A percentile compares a stretch with the other conserved stretches of the same genome.
Evolutionary conservation across 2,888 invertebrate genomes (phyloP).

Genomic region (Pachliopta kotzebuea): DNA sequence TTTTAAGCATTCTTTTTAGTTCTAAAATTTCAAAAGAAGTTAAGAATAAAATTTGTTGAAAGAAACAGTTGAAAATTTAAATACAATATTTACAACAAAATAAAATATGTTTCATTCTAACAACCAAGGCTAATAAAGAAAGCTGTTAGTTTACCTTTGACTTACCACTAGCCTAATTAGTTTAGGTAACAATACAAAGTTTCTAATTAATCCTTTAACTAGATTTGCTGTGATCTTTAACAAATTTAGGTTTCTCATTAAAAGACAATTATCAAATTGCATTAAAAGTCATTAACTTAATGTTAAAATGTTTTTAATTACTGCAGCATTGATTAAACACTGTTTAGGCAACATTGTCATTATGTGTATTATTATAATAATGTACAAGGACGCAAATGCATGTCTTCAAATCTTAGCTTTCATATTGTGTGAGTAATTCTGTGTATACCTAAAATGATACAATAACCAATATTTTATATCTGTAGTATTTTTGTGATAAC

Average conservation of each 20-base stretch:
- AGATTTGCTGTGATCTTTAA: constrained; percentile 1
- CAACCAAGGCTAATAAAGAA: background rate
- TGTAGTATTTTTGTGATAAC: too few relatives aligned
- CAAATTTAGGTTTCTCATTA: background rate
- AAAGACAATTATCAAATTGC: background rate
- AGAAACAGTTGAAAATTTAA: too few relatives aligned
- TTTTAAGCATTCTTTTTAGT: too few relatives aligned
- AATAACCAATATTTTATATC: too few relatives aligned
- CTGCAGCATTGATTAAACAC: background rate
- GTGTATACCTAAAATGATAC: too few relatives aligned
- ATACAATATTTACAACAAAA: background rate
- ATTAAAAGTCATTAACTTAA: background rate
- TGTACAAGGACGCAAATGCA: too few relatives aligned
- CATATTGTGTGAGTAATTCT: too few relatives aligned
- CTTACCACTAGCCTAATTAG: constrained; percentile 2
- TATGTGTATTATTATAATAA: too few relatives aligned
- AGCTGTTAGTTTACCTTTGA: constrained; percentile 1
- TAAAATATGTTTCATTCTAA: background rate
- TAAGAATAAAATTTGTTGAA: too few relatives aligned
- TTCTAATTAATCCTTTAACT: constrained; percentile 9
- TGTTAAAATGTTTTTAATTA: background rate
- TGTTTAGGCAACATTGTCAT: background rate
- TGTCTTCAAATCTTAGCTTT: too few relatives aligned
- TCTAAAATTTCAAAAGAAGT: too few relatives aligned
- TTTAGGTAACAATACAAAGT: constrained; percentile 11